phyloP scores from a whole-genome alignment of 2,888 invertebrate genomes.

The Cacoxenus indagator region DNA sequence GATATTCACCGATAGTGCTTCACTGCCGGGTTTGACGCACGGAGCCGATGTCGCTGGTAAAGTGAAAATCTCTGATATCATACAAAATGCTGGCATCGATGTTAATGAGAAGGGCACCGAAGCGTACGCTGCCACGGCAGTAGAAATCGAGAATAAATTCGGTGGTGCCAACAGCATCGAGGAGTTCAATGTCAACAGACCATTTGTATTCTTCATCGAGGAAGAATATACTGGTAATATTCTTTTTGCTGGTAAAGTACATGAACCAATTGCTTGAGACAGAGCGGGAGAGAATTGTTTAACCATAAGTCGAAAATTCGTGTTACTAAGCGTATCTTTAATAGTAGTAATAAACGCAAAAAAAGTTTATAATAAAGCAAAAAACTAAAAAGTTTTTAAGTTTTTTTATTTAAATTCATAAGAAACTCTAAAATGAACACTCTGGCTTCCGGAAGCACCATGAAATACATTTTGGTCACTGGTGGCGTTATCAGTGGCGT shows the following conservation, averaged over 20 bases:
- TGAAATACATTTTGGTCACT: too few relatives aligned
- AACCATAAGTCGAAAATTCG: too few relatives aligned
- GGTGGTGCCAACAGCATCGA: constrained; percentile 73
- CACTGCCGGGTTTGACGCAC: constrained; percentile 78
- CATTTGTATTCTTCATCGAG: constrained; percentile 85
- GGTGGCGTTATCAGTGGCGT: too few relatives aligned
- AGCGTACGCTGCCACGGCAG: constrained; percentile 78
- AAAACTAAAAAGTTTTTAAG: too few relatives aligned
- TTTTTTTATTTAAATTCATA: too few relatives aligned
- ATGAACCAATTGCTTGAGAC: constrained; percentile 73
- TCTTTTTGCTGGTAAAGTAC: constrained; percentile 81
- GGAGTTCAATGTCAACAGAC: constrained; percentile 79
- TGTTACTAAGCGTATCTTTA: too few relatives aligned
- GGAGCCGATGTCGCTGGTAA: constrained; percentile 74
- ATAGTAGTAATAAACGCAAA: too few relatives aligned
- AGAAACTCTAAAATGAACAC: too few relatives aligned
- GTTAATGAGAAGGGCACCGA: constrained; percentile 83
- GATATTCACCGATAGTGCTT: constrained; percentile 80
- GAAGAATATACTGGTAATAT: constrained; percentile 81
- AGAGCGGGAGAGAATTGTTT: too few relatives aligned
- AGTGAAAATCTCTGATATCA: constrained; percentile 77
- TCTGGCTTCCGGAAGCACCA: too few relatives aligned
- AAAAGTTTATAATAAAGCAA: too few relatives aligned
- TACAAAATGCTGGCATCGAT: constrained; percentile 83
- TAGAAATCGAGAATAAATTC: constrained; percentile 80